These are phyloP conservation scores for Steromphala cineraria DNA, from an alignment of 2,888 invertebrate genomes.

Conservation along the genomic window DNA sequence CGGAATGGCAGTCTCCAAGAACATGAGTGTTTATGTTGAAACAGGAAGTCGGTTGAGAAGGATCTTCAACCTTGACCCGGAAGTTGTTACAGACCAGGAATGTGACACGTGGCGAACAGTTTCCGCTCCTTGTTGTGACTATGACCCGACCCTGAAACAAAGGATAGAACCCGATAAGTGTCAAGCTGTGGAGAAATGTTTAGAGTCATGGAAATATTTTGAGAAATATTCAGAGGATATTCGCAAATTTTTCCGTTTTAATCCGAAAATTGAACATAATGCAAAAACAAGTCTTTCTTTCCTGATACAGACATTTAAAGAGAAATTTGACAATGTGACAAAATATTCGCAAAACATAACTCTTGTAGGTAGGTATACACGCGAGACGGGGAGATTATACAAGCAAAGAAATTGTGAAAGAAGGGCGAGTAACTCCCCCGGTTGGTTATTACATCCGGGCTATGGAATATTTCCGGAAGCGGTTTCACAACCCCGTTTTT, in stretches of 20 bases:
- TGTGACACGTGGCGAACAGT: not conserved
- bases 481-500: not conserved
- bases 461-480: not conserved
- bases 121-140: not conserved
- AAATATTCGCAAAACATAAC: not conserved
- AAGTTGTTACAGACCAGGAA: not conserved
- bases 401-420: not conserved
- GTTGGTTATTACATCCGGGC: not conserved
- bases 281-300: not conserved
- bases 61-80: not conserved
- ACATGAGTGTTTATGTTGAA: not conserved
- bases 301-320: not conserved
- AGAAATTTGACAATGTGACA: not conserved
- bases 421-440: not conserved
- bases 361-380: not conserved
- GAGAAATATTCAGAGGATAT: slow-evolving; percentile 2
- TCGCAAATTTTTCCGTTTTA: not conserved
- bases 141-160: not conserved
- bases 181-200: not conserved
- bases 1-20: not conserved
- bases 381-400: not conserved
- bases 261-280: not conserved
- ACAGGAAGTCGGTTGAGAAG: not conserved
- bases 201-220: not conserved
- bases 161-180: not conserved